Evolutionary conservation across 2,797 vertebrate genomes (phyloP), one percentile per base, ranked within the genome.

Genomic region (Pangasius krempfi): DNA sequence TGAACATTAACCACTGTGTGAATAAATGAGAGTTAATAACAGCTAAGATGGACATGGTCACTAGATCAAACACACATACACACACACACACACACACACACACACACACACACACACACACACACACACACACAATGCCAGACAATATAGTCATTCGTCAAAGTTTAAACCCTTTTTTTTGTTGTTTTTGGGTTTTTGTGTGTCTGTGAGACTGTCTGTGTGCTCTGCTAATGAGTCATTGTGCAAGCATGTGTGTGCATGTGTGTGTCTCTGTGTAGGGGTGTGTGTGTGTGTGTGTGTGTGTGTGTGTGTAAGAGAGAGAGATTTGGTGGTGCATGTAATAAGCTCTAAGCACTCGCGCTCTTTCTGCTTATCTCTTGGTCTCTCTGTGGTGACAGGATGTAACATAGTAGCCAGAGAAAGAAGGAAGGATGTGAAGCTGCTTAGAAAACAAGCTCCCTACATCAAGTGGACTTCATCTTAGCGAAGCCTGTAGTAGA

Each of bases 271-370:
- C 75, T 87, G 81, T 84, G 86, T 85, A 30, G 25, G 56, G 27
- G 40, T 80, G 82, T 85, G 18, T 80, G 47, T 79, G 14, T 79
- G 58, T 70, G 47, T 83, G 5, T 56, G 54, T 56, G 47, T 20
- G 73, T 6, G 12, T 4, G 37, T 0, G 10, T 12, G 27, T n/a
- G 73, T 9, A 37, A 33, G 62, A n/a, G 82, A 60, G 66, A 40
- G 30, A 76, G 44, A 85, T 84, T 44, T 84, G 37, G 44, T 66
- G 54, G 3, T 86, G 73, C 86, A 86, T 89, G 85, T 70, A 81
- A 82, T 87, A 56, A 82, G 47, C 14, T 30, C 27, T n/a, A 76
- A 76, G 73, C 12, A 4, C 44, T 16, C 44, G 1, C 25, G 2
- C 44, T 76, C 22, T 27, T 22, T 76, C 73, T 76, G 44, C 16